Conservation (phyloP, 2,113 vertebrate species). For the Hypocryptadius cinnamomeus region DNA sequence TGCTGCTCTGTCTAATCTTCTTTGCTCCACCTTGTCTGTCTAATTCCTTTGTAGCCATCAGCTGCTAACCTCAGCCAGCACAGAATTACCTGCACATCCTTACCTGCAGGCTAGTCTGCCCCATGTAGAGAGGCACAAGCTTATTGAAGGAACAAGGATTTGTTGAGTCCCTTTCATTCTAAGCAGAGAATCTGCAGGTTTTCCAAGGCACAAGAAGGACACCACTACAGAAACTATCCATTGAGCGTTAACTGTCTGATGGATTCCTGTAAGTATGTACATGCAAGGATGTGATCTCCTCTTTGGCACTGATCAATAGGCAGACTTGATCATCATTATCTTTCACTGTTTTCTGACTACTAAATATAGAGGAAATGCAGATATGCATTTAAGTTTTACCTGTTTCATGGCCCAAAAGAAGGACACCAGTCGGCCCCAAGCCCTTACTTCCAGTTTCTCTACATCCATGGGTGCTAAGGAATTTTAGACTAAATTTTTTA, state of each 20-base stretch:
- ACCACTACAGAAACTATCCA: not conserved
- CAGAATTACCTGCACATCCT: fast-evolving
- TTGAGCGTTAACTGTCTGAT: not conserved
- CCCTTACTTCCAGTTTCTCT: not conserved
- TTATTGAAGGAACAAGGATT: not conserved
- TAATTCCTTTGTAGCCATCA: not conserved
- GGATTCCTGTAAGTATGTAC: fast-evolving
- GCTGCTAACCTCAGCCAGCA: not conserved
- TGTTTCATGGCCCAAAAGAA: not conserved
- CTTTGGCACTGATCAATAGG: not conserved
- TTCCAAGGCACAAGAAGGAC: not conserved
- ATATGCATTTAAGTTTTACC: not conserved
- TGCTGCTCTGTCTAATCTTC: not conserved
- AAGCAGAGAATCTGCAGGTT: not conserved
- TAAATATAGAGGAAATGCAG: not conserved
- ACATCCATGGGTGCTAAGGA: not conserved
- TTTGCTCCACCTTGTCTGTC: not conserved
- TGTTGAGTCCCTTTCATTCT: not conserved
- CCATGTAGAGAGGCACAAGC: not conserved
- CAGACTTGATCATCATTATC: not conserved
- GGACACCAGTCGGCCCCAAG: fast-evolving
- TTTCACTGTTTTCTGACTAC: not conserved
- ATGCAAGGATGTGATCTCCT: not conserved
- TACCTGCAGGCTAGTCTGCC: not conserved
- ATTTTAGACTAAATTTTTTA: not conserved